These are phyloP conservation scores for Diploptera punctata DNA, from an alignment of 2,888 invertebrate genomes.

Conservation along the genomic window DNA sequence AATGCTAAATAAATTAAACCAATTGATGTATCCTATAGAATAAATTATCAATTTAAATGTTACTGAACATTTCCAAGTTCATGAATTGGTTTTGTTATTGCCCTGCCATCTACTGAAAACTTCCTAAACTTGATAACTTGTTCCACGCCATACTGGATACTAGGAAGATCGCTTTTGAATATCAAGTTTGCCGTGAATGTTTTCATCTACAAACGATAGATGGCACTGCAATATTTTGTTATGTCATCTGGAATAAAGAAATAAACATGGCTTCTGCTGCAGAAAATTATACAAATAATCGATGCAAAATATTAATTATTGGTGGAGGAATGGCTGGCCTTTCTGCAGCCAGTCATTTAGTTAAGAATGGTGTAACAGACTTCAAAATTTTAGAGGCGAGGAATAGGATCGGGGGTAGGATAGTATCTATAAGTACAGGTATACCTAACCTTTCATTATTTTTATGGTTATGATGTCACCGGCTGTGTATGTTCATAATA, in stretches of 20 bases:
- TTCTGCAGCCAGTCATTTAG: slow-evolving; percentile 81
- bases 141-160: too few relatives aligned
- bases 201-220: too few relatives aligned
- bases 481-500: background rate
- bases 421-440: slow-evolving; percentile 76
- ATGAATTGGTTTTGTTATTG: too few relatives aligned
- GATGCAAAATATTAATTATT: slow-evolving; percentile 77
- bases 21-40: too few relatives aligned
- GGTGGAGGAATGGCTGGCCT: slow-evolving; percentile 88
- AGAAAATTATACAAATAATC: slow-evolving; percentile 51
- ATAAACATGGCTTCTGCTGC: slow-evolving; percentile 51
- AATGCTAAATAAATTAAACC: too few relatives aligned
- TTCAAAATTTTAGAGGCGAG: slow-evolving; percentile 83
- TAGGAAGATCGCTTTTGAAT: too few relatives aligned
- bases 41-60: too few relatives aligned
- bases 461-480: background rate
- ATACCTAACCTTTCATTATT: slow-evolving; percentile 46
- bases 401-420: slow-evolving; percentile 81
- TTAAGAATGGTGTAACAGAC: slow-evolving; percentile 79
- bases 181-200: too few relatives aligned
- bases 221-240: too few relatives aligned
- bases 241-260: background rate
- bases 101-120: too few relatives aligned
- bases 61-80: too few relatives aligned
- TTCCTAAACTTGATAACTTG: too few relatives aligned